These are phyloP conservation scores for Notocelia uddmanniana DNA, from an alignment of 2,888 invertebrate species.

Conservation along the genomic window DNA sequence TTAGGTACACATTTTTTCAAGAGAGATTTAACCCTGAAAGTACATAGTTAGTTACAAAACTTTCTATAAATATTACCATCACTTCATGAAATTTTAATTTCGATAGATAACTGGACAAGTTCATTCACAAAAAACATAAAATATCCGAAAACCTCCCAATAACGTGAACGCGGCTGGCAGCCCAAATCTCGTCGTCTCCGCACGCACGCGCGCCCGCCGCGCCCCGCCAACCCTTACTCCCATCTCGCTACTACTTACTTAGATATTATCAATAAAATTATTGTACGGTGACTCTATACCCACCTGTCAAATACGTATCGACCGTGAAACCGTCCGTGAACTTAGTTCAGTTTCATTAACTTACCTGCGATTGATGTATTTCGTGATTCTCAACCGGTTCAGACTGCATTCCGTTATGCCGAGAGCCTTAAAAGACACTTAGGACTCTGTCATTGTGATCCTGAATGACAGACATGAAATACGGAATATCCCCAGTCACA, in stretches of 20 bases:
- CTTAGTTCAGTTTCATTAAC: conserved; percentile 49
- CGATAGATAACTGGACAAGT: background rate
- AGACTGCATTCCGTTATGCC: too few species aligned
- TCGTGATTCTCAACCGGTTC: background rate
- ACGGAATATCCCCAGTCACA: too few species aligned
- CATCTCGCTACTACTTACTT: conserved; percentile 80
- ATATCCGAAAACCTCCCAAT: background rate
- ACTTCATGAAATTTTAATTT: too few species aligned
- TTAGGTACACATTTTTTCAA: too few species aligned
- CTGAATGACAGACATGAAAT: too few species aligned
- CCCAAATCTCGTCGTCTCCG: conserved; percentile 63
- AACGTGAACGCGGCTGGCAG: conserved; percentile 1
- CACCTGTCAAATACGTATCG: conserved; percentile 43
- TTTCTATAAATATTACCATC: too few species aligned
- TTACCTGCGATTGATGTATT: background rate
- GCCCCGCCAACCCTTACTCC: conserved; percentile 67
- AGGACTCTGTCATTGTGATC: too few species aligned
- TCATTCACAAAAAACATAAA: background rate
- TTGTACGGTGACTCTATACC: conserved; percentile 72
- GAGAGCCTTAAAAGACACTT: too few species aligned
- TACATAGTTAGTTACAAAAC: too few species aligned
- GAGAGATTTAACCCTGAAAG: too few species aligned
- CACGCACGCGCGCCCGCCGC: conserved; percentile 69
- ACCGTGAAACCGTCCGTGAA: conserved; percentile 54
- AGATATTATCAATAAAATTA: conserved; percentile 85